A percentile compares a stretch with the other conserved stretches of the same genome.
Conservation (phyloP, 2,113 vertebrate genomes). For the Edolisoma coerulescens region DNA sequence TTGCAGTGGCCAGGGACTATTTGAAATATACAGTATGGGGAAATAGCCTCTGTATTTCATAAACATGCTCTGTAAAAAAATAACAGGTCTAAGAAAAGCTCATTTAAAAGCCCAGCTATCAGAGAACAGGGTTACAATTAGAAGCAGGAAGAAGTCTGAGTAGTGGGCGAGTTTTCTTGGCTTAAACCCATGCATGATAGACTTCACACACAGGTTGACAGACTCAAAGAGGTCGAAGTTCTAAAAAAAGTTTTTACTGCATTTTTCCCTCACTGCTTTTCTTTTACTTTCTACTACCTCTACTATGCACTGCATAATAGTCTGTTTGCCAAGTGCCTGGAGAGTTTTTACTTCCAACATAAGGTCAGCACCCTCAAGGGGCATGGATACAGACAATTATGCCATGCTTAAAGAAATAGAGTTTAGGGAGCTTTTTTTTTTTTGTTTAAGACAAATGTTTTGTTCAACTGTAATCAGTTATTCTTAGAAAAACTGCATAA, state of each 20-base stretch:
- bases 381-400: background rate
- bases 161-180: background rate
- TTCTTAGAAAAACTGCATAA: background rate
- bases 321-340: background rate
- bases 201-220: background rate
- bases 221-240: background rate
- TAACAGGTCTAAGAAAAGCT: background rate
- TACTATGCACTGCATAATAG: background rate
- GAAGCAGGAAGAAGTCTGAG: background rate
- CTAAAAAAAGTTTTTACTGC: background rate
- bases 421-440: background rate
- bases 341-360: background rate
- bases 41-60: background rate
- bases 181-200: background rate
- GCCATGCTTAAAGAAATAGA: background rate
- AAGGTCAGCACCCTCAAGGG: background rate
- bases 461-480: background rate
- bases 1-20: background rate
- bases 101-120: background rate
- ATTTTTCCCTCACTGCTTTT: background rate
- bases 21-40: background rate
- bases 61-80: background rate
- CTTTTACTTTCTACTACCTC: background rate
- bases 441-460: background rate
- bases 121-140: background rate